These are phyloP conservation scores for Leuctra nigra DNA, from an alignment of 2,888 invertebrate genomes.

Conservation along the genomic window DNA sequence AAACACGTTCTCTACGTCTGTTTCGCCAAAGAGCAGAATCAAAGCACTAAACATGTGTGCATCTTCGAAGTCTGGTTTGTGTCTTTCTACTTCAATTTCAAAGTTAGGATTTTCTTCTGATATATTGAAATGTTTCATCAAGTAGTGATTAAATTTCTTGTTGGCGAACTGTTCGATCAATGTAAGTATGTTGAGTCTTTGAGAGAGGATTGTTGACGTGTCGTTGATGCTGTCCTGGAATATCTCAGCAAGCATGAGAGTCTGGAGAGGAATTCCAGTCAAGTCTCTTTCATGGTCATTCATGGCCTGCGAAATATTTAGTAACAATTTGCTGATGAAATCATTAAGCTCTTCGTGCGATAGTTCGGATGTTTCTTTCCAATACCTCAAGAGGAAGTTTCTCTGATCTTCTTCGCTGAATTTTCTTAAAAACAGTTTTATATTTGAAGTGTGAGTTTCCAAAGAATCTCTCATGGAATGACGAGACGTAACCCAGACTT, in stretches of 20 bases:
- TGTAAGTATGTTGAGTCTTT: not conserved
- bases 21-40: not conserved
- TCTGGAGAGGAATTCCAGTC: no score
- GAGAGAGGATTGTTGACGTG: not conserved
- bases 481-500: slow-evolving; percentile 8
- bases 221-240: not conserved
- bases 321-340: not conserved
- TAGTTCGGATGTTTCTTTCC: not conserved
- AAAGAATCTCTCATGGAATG: not conserved
- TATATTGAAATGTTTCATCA: not conserved
- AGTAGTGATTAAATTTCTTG: not conserved
- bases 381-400: not conserved
- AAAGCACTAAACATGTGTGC: not conserved
- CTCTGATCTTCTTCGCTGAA: not conserved
- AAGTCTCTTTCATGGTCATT: not conserved
- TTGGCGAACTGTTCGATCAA: not conserved
- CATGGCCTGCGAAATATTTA: not conserved
- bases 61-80: not conserved
- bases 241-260: slow-evolving; percentile 3
- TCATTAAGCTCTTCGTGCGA: not conserved
- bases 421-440: not conserved
- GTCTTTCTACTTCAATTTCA: not conserved
- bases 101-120: not conserved
- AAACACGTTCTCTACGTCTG: not conserved
- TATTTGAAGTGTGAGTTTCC: not conserved